phyloP scores from a whole-genome alignment of 2,888 invertebrate genomes.

The Agrypnus murinus region DNA sequence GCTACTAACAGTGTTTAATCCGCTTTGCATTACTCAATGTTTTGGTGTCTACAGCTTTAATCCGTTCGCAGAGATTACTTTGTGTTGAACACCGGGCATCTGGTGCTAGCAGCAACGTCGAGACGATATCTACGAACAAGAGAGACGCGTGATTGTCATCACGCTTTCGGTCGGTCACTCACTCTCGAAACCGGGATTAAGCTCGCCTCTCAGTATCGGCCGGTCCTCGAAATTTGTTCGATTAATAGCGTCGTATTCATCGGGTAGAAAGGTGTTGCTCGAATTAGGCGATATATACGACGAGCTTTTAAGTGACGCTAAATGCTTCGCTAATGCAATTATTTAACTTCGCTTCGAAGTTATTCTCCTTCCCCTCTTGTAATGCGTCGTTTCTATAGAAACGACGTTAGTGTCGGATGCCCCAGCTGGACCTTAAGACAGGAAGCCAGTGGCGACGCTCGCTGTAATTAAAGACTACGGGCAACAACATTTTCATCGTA shows the following conservation, averaged over 20 bases:
- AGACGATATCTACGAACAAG: neutral
- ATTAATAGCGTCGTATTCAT: conserved; percentile 32
- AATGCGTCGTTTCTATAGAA: conserved; percentile 53
- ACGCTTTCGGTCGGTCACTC: conserved; percentile 24
- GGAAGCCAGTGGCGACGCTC: conserved; percentile 37
- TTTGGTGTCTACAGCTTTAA: conserved; percentile 57
- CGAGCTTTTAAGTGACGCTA: conserved; percentile 52
- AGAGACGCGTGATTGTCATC: too few species aligned
- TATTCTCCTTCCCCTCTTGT: conserved; percentile 52
- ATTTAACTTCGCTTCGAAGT: conserved; percentile 54
- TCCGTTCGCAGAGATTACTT: conserved; percentile 55
- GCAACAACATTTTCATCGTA: conserved; percentile 36
- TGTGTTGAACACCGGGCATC: conserved; percentile 53
- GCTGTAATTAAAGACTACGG: conserved; percentile 44
- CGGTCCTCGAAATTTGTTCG: conserved; percentile 25
- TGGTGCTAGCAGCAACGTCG: conserved; percentile 35
- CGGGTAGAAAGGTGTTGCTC: conserved; percentile 33
- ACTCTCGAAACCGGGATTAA: conserved; percentile 14
- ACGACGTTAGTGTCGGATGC: conserved; percentile 45
- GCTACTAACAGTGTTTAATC: conserved; percentile 62
- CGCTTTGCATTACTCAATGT: conserved; percentile 60
- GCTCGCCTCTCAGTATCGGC: conserved; percentile 1
- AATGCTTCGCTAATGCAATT: conserved; percentile 57
- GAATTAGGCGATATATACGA: conserved; percentile 54
- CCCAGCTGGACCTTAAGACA: conserved; percentile 50